Percentiles rank a stretch among this genome's conserved stretches.
Evolutionary conservation across 2,888 invertebrate genomes (phyloP).

Genomic region (Tubiluchus corallicola): DNA sequence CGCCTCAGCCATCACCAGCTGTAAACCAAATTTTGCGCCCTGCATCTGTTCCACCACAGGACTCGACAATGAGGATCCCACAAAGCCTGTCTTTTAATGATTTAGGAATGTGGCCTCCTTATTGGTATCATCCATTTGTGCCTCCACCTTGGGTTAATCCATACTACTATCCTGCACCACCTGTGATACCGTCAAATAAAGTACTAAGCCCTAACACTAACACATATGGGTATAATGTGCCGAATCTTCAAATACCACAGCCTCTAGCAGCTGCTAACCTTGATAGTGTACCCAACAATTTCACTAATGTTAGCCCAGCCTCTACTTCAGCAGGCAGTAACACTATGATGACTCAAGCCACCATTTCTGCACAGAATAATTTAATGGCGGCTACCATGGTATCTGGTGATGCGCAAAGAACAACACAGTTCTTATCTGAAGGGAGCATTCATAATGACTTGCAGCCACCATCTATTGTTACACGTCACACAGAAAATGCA

Average conservation of each 20-base stretch:
- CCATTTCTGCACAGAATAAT: neutral
- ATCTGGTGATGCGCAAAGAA: neutral
- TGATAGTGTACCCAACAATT: neutral
- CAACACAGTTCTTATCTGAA: neutral
- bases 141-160: neutral
- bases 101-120: neutral
- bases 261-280: neutral
- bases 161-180: neutral
- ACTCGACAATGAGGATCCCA: neutral
- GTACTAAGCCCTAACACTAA: too few relatives aligned
- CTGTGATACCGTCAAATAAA: neutral
- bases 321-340: too few relatives aligned
- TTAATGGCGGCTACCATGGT: neutral
- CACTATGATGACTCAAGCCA: neutral
- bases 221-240: too few relatives aligned
- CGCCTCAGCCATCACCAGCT: neutral
- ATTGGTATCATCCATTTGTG: neutral
- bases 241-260: too few relatives aligned
- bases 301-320: neutral
- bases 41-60: neutral
- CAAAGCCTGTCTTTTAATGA: neutral
- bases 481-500: conserved; percentile 1
- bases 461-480: neutral
- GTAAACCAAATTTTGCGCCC: neutral
- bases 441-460: neutral